These are phyloP conservation scores for Arge pagana DNA, from an alignment of 2,888 invertebrate genomes.

Conservation along the genomic window DNA sequence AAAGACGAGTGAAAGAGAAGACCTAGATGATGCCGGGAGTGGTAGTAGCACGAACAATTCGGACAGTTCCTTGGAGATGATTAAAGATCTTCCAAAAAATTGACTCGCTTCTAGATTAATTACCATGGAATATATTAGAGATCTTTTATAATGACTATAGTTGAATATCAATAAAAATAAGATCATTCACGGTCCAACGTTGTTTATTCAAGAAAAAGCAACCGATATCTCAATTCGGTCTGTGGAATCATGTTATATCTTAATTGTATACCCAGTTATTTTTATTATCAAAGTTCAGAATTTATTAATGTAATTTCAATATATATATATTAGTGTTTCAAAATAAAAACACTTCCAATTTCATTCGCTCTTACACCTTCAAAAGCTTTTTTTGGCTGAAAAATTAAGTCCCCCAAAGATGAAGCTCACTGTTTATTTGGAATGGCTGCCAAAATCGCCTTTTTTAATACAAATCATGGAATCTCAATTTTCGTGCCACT, in stretches of 20 bases:
- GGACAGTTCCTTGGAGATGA: conserved; percentile 59
- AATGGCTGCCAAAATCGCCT: too few relatives aligned
- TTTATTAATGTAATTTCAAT: conserved; percentile 29
- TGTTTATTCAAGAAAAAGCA: conserved; percentile 33
- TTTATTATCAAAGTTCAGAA: conserved; percentile 26
- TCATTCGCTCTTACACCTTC: too few relatives aligned
- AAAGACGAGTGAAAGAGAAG: conserved; percentile 51
- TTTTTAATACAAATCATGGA: too few relatives aligned
- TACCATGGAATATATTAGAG: not conserved
- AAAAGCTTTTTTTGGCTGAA: too few relatives aligned
- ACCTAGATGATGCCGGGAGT: conserved; percentile 51
- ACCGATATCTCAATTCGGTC: conserved; percentile 27
- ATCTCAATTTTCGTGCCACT: too few relatives aligned
- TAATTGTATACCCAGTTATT: conserved; percentile 13
- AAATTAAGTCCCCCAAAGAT: too few relatives aligned
- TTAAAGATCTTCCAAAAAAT: conserved; percentile 48
- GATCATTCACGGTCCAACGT: conserved; percentile 20
- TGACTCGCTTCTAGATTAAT: conserved; percentile 27
- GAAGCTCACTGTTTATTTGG: too few relatives aligned
- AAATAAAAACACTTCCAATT: too few relatives aligned
- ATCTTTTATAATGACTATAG: not conserved
- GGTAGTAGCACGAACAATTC: conserved; percentile 58
- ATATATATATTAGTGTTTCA: too few relatives aligned
- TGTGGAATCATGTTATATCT: conserved; percentile 28
- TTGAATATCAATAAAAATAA: conserved; percentile 10